Percentiles rank a stretch among this genome's conserved stretches.
Evolutionary conservation across 2,888 invertebrate genomes (phyloP).

Genomic region (Stomorhina lunata): DNA sequence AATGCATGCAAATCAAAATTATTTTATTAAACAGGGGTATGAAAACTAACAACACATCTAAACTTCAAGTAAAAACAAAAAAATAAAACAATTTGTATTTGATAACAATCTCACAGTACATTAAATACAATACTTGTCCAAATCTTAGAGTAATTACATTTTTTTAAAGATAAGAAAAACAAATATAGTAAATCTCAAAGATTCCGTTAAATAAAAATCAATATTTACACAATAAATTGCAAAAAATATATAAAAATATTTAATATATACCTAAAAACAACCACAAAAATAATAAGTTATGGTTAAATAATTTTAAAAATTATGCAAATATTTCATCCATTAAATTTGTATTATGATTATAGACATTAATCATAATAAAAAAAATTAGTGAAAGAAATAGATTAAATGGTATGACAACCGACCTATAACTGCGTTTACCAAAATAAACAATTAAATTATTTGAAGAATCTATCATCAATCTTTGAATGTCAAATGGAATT

Average conservation of each 20-base stretch:
- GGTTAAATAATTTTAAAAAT: not conserved
- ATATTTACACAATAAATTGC: constrained; percentile 30
- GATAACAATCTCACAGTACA: constrained; percentile 1
- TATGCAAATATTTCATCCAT: not conserved
- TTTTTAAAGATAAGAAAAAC: not conserved
- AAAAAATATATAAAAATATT: not conserved
- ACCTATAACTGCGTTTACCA: not conserved
- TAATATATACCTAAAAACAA: not conserved
- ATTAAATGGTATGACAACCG: not conserved
- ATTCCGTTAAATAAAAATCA: constrained; percentile 3
- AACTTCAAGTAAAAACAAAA: not conserved
- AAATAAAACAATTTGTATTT: not conserved
- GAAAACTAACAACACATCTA: not conserved
- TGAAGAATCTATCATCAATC: no score
- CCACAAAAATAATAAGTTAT: not conserved
- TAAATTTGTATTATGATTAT: not conserved
- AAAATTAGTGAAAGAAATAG: not conserved
- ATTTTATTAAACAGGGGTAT: not conserved
- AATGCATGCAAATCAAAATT: not conserved
- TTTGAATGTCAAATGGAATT: not conserved
- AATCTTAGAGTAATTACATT: constrained; percentile 6
- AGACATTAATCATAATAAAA: no score
- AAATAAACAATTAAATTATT: not conserved
- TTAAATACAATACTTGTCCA: not conserved
- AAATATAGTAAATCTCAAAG: not conserved